Evolutionary conservation across 1,140 invertebrate genomes (phyloP).

Genomic region (Pogonomyrmex barbatus): DNA sequence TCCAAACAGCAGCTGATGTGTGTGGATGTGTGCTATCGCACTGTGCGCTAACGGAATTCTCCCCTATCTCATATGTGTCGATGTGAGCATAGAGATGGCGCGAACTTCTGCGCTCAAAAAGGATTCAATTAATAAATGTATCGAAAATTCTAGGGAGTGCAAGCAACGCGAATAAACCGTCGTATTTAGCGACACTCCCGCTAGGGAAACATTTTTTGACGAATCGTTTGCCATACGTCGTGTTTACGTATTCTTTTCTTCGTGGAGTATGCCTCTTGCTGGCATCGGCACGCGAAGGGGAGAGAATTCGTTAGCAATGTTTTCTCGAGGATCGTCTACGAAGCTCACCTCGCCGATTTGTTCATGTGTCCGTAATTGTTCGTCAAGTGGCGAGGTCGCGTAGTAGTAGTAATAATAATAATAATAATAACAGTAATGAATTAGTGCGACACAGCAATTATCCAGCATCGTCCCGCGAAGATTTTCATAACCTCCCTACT

Average conservation of each 20-base stretch:
- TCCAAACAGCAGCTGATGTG: too few species aligned
- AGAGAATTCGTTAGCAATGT: neutral
- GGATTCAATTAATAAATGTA: too few species aligned
- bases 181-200: too few species aligned
- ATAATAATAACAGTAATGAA: neutral
- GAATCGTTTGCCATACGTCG: neutral
- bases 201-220: neutral
- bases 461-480: neutral
- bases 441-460: neutral
- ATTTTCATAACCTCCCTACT: conserved; percentile 74
- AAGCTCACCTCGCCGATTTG: neutral
- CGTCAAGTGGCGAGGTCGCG: neutral
- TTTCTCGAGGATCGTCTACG: neutral
- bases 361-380: neutral
- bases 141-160: too few species aligned
- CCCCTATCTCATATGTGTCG: too few species aligned
- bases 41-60: too few species aligned
- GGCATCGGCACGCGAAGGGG: neutral
- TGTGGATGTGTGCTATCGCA: too few species aligned
- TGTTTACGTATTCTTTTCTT: neutral
- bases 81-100: too few species aligned
- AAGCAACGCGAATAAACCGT: too few species aligned
- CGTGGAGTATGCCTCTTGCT: neutral
- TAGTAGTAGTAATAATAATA: neutral
- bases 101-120: too few species aligned